Base-by-base conservation (phyloP, 2,113 vertebrate species). In the Octodon degus region DNA sequence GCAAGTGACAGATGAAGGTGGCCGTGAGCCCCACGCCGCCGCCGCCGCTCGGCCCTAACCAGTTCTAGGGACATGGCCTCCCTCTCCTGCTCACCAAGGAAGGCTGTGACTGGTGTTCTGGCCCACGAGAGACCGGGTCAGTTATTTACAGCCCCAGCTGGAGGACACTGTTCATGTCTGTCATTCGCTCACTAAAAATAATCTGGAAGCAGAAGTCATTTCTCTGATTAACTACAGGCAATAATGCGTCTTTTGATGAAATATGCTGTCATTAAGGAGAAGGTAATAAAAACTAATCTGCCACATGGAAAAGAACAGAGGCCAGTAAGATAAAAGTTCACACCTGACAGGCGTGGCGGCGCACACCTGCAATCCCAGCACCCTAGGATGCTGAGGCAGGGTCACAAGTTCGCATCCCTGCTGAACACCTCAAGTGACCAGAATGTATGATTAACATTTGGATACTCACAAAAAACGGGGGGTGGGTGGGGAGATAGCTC, bases 1-100 rank as follows among this genome's bases (percentile, higher is more conserved):
- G 47, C 19, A 86, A 20, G 9, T 43, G 30, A 30, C 0, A 14
- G 14, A 55, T 13, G 55, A 55, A 55, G 40, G 32, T 0, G 7
- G 65, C 24, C 9, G 11, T 24, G 7, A 5, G 27, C 6, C 9
- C 43, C 5, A 2, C 8, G 53, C 63, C 3, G 32, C 3, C 8
- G 25, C 0, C 19, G 17, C 1, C 1, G 10, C 5, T 32, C 20
- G 13, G 32, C 90, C 74, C 12, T 27, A 30, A 65, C 11, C 82
- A 40, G 50, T 27, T 10, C 34, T 20, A 9, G 16, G 32, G 27
- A 40, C 40, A 32, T 0, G 14, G 8, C 32, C n/a, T 12, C 37
- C 40, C 43, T 34, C 9, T 9, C 25, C 2, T 9, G 10, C 50
- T 60, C 22, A 25, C 4, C 7, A 25, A 37, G 25, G 34, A 63